A percentile compares a stretch with the other conserved stretches of the same genome.
phyloP scores from a whole-genome alignment of 2,888 invertebrate species.

The Alcis repandata region DNA sequence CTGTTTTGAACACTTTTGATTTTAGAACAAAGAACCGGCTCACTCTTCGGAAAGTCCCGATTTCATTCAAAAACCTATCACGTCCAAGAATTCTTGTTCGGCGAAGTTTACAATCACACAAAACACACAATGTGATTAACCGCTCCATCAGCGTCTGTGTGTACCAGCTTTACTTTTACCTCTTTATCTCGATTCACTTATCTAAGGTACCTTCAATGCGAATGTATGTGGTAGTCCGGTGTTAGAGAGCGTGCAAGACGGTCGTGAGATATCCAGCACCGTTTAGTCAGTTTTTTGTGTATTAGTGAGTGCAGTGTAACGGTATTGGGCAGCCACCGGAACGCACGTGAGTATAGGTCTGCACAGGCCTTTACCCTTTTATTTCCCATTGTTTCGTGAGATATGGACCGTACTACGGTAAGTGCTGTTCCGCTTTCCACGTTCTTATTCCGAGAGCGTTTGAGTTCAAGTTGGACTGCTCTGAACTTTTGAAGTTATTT shows the following conservation, averaged over 20 bases:
- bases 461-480: conserved; percentile 41
- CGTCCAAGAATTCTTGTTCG: background rate
- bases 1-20: no score
- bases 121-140: conserved; percentile 22
- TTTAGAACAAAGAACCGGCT: background rate
- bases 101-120: conserved; percentile 20
- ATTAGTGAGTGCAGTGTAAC: conserved; percentile 56
- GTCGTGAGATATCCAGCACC: conserved; percentile 58
- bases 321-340: conserved; percentile 49
- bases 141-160: conserved; percentile 59
- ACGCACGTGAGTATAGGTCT: conserved; percentile 38
- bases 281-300: conserved; percentile 50
- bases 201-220: conserved; percentile 66
- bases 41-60: conserved; percentile 5
- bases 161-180: conserved; percentile 67
- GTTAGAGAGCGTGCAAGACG: conserved; percentile 66
- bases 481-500: background rate
- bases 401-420: conserved; percentile 43
- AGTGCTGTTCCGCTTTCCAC: conserved; percentile 35
- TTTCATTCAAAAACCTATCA: conserved; percentile 11
- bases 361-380: conserved; percentile 21
- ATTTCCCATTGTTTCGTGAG: conserved; percentile 46
- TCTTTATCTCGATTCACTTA: conserved; percentile 81
- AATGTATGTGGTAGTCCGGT: conserved; percentile 67
- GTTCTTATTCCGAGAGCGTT: conserved; percentile 33